Evolutionary conservation across 2,888 invertebrate species (phyloP).

Genomic region (Euspilapteryx auroguttella): DNA sequence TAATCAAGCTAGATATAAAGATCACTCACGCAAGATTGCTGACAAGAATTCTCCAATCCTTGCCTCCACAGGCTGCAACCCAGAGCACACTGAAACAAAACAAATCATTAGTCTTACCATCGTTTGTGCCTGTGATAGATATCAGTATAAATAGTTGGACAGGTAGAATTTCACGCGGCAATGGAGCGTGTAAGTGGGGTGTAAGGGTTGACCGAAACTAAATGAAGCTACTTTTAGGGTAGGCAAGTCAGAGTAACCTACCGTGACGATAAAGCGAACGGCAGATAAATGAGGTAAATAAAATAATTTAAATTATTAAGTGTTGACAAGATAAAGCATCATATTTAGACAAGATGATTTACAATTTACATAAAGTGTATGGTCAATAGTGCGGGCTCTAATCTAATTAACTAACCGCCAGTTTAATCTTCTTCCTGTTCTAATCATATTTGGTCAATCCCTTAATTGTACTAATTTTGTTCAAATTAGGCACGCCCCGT

Average conservation of each 20-base stretch:
- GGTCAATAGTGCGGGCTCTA: conserved; percentile 42
- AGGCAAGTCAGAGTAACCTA: no score
- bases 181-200: conserved; percentile 8
- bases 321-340: no score
- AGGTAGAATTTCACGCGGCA: conserved; percentile 7
- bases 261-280: no score
- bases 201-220: conserved; percentile 2
- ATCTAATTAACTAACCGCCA: conserved; percentile 24
- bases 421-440: conserved; percentile 15
- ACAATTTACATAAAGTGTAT: conserved; percentile 21
- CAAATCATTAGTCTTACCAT: conserved; percentile 4
- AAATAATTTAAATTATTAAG: no score
- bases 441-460: conserved; percentile 13
- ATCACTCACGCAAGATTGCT: conserved; percentile 80
- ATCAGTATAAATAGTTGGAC: not conserved
- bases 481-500: no score
- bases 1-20: not conserved
- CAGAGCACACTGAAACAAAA: conserved; percentile 71
- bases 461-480: no score
- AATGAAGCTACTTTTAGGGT: no score
- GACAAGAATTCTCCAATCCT: conserved; percentile 76
- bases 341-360: conserved; percentile 14
- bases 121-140: not conserved
- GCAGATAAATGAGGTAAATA: no score
- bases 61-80: conserved; percentile 80